Base-by-base conservation (phyloP, 2,797 vertebrate species). In the Percopsis omiscomaycus region DNA sequence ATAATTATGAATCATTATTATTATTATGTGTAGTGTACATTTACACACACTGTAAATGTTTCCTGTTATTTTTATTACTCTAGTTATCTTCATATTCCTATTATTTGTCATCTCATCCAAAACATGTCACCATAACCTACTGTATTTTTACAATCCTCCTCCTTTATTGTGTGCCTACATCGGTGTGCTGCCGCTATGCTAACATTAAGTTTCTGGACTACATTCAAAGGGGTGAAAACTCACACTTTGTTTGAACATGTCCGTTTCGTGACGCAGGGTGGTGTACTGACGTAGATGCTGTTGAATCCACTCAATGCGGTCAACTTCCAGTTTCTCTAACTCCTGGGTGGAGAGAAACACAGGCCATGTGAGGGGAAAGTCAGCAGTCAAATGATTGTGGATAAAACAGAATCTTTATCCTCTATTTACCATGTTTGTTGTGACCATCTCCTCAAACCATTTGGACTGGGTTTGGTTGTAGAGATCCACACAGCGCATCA, bases 221-320 rank as follows among this genome's bases (percentile, higher is more conserved):
- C 8, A 48, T 12, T 1, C 1, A n/a, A 12, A 8, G 46, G 8
- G 13, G 22, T 27, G 0, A 27, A 12, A 45, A 91, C 96, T 96
- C 89, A 99, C 97, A 9, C 97, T 98, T 95, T 99, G 97, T 89
- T 98, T 99, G 93, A 99, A 98, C 97, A 98, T 98, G 89, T 99
- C 97, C 0, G 97, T 98, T 78, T 99, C 97, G 0, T 98, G 96
- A 45, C 97, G 85, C 83, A 98, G 91, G 61, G 97, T 97, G 0
- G 97, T 98, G 77, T 98, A 99, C 79, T 98, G 97, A 58, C 95
- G 94, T 64, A 99, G 84, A 44, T 98, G 95, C 66, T 98, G 95
- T 69, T 96, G 94, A 62, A 98, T 98, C 94, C 96, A 96, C 88
- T 99, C 96, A 13, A 99, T 94, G 37, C 97, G 90, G 70, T 98